A percentile compares a stretch with the other conserved stretches of the same genome.
phyloP scores from a whole-genome alignment of 2,113 vertebrate genomes.

The Vimba vimba region DNA sequence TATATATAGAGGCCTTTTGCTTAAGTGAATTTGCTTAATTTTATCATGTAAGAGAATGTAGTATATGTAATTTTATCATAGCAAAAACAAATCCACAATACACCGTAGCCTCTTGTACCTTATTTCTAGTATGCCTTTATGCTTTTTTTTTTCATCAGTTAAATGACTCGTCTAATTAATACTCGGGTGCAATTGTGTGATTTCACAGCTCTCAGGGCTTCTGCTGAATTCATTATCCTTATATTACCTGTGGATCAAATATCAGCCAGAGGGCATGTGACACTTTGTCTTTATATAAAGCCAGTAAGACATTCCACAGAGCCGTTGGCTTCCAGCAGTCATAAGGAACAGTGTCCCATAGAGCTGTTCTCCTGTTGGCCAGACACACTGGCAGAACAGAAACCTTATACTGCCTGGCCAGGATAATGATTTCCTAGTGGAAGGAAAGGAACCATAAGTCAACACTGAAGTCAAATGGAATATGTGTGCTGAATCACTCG shows the following conservation, averaged over 20 bases:
- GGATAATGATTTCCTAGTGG: conserved; percentile 18
- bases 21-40: too few species aligned
- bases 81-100: not conserved
- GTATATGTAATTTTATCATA: not conserved
- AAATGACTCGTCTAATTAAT: conserved; percentile 4
- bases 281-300: conserved; percentile 40
- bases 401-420: conserved; percentile 4
- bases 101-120: not conserved
- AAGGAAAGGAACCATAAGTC: conserved; percentile 33
- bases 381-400: conserved; percentile 35
- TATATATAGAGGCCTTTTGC: not conserved
- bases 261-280: conserved; percentile 39
- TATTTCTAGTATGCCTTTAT: not conserved
- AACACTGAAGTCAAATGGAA: conserved; percentile 21
- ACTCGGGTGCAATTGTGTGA: not conserved
- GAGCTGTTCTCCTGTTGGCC: conserved; percentile 16
- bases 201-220: not conserved
- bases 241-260: conserved; percentile 45
- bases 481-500: conserved; percentile 3
- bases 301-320: conserved; percentile 41
- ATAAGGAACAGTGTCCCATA: conserved; percentile 22
- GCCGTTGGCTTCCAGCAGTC: conserved; percentile 3
- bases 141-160: conserved; percentile 8
- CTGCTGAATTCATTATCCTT: conserved; percentile 35
- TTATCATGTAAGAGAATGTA: too few species aligned